phyloP scores from a whole-genome alignment of 2,113 vertebrate species.

The Terrapene triunguis region DNA sequence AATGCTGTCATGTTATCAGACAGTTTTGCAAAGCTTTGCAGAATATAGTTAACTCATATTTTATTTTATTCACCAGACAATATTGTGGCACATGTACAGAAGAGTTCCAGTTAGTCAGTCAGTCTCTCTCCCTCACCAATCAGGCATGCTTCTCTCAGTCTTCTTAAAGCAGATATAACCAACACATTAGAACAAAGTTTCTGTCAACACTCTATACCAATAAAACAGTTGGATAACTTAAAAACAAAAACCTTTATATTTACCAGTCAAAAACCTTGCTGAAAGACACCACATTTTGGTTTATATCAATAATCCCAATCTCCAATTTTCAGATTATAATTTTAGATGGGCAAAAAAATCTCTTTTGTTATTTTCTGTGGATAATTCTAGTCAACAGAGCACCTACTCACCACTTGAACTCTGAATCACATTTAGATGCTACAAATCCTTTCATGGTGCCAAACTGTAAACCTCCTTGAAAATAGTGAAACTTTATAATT shows the following conservation, averaged over 20 bases:
- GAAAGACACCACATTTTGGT: not conserved
- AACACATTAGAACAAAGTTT: not conserved
- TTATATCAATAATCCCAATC: not conserved
- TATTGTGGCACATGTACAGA: not conserved
- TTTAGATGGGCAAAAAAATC: not conserved
- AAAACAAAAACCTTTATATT: not conserved
- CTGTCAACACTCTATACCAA: not conserved
- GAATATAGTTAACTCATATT: not conserved
- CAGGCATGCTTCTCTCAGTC: not conserved
- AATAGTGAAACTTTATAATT: not conserved
- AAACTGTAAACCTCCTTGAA: not conserved
- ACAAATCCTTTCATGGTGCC: not conserved
- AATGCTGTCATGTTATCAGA: not conserved
- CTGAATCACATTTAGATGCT: not conserved
- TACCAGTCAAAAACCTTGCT: not conserved
- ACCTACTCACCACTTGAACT: not conserved
- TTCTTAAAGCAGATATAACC: not conserved
- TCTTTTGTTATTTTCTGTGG: not conserved
- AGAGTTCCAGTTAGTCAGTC: not conserved
- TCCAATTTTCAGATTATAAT: not conserved
- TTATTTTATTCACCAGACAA: not conserved
- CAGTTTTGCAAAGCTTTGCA: not conserved
- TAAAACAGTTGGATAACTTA: not conserved
- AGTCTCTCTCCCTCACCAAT: not conserved
- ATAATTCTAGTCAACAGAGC: not conserved